Base-by-base conservation (phyloP, 2,888 invertebrate genomes). In the Lepidonotus clava region DNA sequence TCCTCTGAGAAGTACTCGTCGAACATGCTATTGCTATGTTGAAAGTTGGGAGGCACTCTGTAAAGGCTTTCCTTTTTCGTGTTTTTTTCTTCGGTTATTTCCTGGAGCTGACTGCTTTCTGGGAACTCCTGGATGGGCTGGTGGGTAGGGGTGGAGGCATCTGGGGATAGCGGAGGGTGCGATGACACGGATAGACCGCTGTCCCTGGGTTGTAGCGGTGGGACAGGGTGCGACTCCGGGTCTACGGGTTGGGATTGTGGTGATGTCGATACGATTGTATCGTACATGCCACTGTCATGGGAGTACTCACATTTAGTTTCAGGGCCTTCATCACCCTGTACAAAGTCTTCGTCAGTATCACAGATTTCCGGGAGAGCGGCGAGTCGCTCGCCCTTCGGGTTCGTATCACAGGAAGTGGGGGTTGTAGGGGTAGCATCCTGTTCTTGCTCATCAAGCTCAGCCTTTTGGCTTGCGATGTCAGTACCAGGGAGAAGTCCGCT, bases 1-100 rank as follows among this genome's bases (percentile, higher is more conserved):
- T 86, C 83, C 24, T 87, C 84, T 14, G 14, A 24, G 41, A 88
- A 89, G 61, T 89, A 89, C 40, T 89, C 89, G 85, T 89, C 89
- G 41, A 88, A 89, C 71, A 88, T 86, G 61, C 88, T 89, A 34
- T 61, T 86, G 11, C 56, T 80, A 0, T 87, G 67, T 6, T 66
- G 66, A 11, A 83, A 83, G 36, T 5, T 34, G 4, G 71, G 71
- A 1, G 71, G 71, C 21, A 11, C 36, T 1, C 71, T 11, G 24
- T 61, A 61, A n/a, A n/a, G n/a, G n/a, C n/a, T n/a, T n/a, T n/a
- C n/a, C n/a, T n/a, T n/a, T n/a, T n/a, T n/a, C n/a, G n/a, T n/a
- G n/a, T n/a, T n/a, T n/a, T n/a, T n/a, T n/a, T n/a, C n/a, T n/a
- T n/a, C n/a, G n/a, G n/a, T n/a, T n/a, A n/a, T n/a, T n/a, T n/a